Conservation (phyloP, 1,140 invertebrate genomes). For the Capitella teleta region DNA sequence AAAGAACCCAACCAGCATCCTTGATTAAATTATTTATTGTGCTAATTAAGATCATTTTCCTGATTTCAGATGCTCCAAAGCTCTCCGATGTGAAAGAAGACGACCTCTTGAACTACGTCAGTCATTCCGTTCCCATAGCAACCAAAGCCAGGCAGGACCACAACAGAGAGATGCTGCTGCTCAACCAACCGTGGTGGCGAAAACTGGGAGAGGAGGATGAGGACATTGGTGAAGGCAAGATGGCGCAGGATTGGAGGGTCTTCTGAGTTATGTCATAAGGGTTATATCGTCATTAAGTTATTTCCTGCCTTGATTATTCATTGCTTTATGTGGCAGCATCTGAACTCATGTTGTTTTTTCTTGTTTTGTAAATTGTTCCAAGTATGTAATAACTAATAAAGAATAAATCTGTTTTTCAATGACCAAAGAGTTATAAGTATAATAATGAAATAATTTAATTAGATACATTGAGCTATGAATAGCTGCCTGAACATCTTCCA, state of each 20-base stretch:
- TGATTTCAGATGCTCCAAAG: constrained; percentile 29
- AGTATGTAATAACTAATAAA: too few relatives aligned
- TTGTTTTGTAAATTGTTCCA: too few relatives aligned
- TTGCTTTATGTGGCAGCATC: too few relatives aligned
- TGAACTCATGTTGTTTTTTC: too few relatives aligned
- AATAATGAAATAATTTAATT: too few relatives aligned
- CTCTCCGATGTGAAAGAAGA: constrained; percentile 27
- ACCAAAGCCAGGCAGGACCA: constrained; percentile 30
- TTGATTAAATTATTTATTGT: not conserved
- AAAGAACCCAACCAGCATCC: too few relatives aligned
- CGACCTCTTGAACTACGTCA: constrained; percentile 32
- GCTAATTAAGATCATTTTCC: not conserved
- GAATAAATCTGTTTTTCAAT: too few relatives aligned
- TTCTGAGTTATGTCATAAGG: constrained; percentile 4
- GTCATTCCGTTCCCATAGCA: constrained; percentile 30
- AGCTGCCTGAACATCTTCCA: too few relatives aligned
- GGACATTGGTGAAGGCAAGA: constrained; percentile 19
- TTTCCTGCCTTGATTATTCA: too few relatives aligned
- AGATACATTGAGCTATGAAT: too few relatives aligned
- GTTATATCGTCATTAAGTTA: too few relatives aligned
- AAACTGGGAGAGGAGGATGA: constrained; percentile 31
- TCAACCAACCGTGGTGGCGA: constrained; percentile 36
- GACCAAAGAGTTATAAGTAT: too few relatives aligned
- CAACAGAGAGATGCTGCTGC: constrained; percentile 20
- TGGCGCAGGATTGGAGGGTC: constrained; percentile 17